Evolutionary conservation across 2,113 vertebrate species (phyloP).

Genomic region (Edolisoma coerulescens): DNA sequence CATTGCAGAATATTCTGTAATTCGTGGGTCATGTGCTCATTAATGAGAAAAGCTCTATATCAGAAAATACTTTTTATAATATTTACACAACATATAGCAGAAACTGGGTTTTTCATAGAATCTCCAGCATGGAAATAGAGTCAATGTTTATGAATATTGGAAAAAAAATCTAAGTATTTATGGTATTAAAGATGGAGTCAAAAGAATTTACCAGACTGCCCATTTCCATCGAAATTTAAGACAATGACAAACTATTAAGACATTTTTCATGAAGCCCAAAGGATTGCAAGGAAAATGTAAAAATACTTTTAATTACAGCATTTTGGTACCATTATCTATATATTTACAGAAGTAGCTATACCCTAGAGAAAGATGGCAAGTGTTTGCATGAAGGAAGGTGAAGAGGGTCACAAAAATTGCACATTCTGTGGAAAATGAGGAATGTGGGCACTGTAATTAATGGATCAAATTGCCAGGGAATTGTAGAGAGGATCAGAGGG

Average conservation of each 20-base stretch:
- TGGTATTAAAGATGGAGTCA: not conserved
- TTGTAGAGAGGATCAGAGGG: constrained; percentile 33
- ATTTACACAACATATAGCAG: not conserved
- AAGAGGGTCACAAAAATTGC: not conserved
- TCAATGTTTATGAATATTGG: not conserved
- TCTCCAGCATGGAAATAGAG: not conserved
- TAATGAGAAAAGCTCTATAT: not conserved
- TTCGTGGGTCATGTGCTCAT: not conserved
- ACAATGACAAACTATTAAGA: not conserved
- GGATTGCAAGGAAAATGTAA: not conserved
- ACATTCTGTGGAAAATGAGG: not conserved
- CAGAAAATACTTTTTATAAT: not conserved
- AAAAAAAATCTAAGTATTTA: not conserved
- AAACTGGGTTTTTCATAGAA: not conserved
- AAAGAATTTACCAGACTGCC: not conserved
- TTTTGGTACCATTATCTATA: not conserved
- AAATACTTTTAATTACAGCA: not conserved
- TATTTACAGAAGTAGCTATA: not conserved
- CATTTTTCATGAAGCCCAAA: not conserved
- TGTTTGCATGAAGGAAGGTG: not conserved
- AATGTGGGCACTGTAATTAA: constrained; percentile 31
- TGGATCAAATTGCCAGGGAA: constrained; percentile 38
- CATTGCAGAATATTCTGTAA: not conserved
- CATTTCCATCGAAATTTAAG: not conserved
- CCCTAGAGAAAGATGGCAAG: not conserved